Evolutionary conservation across 2,888 invertebrate genomes (phyloP).

Genomic region (Halocaridina rubra): DNA sequence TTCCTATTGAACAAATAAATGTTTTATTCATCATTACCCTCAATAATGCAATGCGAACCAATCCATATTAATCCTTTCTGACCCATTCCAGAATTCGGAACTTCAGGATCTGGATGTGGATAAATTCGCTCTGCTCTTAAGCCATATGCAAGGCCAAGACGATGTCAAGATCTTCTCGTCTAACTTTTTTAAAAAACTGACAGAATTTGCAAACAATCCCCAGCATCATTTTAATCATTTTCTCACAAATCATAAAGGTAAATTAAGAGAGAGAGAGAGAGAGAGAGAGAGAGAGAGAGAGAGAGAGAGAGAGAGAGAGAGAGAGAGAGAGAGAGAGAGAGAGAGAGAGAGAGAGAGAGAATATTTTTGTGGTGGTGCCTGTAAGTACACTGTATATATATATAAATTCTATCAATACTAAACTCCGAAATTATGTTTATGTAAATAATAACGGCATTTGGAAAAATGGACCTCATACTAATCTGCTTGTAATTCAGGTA

Average conservation of each 20-base stretch:
- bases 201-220: too few species aligned
- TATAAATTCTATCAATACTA: neutral
- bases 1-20: too few species aligned
- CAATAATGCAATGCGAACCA: too few species aligned
- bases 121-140: neutral
- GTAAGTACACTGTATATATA: neutral
- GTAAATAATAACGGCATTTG: too few species aligned
- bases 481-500: too few species aligned
- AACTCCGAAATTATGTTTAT: too few species aligned
- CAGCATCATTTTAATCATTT: too few species aligned
- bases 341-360: constrained; percentile 7
- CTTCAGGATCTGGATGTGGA: neutral
- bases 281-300: constrained; percentile 13
- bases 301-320: constrained; percentile 24
- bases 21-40: too few species aligned
- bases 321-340: constrained; percentile 21
- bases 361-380: neutral
- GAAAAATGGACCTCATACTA: too few species aligned
- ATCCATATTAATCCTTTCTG: too few species aligned
- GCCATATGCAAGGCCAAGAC: constrained; percentile 12
- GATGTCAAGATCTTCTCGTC: neutral
- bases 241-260: too few species aligned
- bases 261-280: neutral
- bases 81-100: neutral
- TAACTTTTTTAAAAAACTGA: too few species aligned